phyloP scores from a whole-genome alignment of 2,797 vertebrate species.

The Trematomus bernacchii region DNA sequence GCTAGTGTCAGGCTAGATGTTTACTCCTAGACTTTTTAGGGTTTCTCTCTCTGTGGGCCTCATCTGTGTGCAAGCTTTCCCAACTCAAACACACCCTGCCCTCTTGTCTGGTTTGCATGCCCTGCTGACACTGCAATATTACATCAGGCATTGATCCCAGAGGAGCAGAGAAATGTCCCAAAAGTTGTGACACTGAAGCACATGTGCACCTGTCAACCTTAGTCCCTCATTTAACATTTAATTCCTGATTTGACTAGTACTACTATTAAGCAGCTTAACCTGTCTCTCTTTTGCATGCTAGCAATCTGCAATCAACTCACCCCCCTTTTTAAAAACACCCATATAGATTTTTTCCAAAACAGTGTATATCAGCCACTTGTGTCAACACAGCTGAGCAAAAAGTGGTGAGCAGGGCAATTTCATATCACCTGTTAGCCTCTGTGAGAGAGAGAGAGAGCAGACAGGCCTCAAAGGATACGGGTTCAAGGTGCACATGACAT shows the following conservation, averaged over 20 bases:
- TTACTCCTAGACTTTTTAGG: constrained; percentile 39
- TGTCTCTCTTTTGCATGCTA: neutral
- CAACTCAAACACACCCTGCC: constrained; percentile 62
- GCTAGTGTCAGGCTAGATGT: constrained; percentile 59
- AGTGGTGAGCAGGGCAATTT: constrained; percentile 42
- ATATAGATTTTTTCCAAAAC: constrained; percentile 43
- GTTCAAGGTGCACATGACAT: constrained; percentile 81
- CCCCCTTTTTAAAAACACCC: neutral
- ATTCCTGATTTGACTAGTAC: constrained; percentile 11
- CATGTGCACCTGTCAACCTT: constrained; percentile 2
- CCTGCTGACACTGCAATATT: too few relatives aligned
- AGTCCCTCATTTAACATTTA: neutral
- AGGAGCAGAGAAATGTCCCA: too few relatives aligned
- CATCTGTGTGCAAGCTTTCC: constrained; percentile 38
- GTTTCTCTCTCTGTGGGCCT: constrained; percentile 16
- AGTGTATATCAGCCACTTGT: constrained; percentile 55
- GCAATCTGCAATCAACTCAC: constrained; percentile 1
- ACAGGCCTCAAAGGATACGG: constrained; percentile 67
- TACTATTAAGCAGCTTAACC: neutral
- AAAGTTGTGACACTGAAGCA: too few relatives aligned
- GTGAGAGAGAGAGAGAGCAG: neutral
- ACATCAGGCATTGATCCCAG: too few relatives aligned
- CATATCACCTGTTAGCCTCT: constrained; percentile 69
- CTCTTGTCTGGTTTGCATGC: too few relatives aligned
- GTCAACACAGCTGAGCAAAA: constrained; percentile 76